Evolutionary conservation across 2,797 vertebrate species (phyloP).

Genomic region (Phrynocephalus guinanensis): DNA sequence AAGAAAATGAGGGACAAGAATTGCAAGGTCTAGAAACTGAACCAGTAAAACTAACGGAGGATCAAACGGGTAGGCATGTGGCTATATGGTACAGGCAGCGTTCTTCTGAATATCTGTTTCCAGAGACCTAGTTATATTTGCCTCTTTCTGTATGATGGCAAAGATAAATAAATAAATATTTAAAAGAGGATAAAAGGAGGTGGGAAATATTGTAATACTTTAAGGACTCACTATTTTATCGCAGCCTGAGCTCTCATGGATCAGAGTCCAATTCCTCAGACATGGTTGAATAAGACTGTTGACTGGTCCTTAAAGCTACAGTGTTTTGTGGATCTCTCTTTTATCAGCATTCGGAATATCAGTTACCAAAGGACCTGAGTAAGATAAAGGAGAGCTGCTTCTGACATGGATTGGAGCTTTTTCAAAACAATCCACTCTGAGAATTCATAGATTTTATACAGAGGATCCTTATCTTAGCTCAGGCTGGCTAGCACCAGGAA

Average conservation of each 20-base stretch:
- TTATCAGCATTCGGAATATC: too few species aligned
- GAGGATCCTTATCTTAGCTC: not conserved
- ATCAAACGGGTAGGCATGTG: constrained; percentile 72
- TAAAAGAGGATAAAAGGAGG: too few species aligned
- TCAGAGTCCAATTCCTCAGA: too few species aligned
- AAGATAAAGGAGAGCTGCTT: constrained; percentile 21
- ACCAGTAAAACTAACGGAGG: constrained; percentile 72
- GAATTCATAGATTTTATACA: not conserved
- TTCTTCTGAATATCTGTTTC: not conserved
- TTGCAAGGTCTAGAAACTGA: constrained; percentile 71
- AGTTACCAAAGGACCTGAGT: not conserved
- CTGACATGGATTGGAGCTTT: not conserved
- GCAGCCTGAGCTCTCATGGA: too few species aligned
- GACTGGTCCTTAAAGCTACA: too few species aligned
- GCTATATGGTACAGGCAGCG: not conserved
- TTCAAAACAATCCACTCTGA: not conserved
- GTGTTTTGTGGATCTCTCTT: too few species aligned
- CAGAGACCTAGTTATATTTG: not conserved
- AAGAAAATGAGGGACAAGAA: constrained; percentile 56
- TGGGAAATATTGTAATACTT: too few species aligned
- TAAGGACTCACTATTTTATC: too few species aligned
- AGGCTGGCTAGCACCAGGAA: not conserved
- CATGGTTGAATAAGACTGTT: too few species aligned
- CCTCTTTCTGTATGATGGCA: too few species aligned
- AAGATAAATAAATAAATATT: too few species aligned